phyloP scores from a whole-genome alignment of 2,797 vertebrate species.

The Enteromius fasciolatus region DNA sequence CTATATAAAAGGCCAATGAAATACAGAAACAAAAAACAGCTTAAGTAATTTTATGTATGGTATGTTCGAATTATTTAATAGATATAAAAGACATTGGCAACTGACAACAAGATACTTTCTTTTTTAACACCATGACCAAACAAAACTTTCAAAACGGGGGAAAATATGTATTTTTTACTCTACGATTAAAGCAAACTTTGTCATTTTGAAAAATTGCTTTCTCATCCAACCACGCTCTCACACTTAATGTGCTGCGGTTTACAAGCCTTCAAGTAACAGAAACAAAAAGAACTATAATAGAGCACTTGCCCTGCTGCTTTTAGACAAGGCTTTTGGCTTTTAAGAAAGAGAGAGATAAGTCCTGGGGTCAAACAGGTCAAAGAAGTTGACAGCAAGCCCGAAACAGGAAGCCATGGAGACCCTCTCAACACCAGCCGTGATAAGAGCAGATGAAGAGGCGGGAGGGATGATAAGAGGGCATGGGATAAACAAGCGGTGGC shows the following conservation, averaged over 20 bases:
- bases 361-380: conserved; percentile 54
- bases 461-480: conserved; percentile 59
- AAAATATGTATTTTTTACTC: too few species aligned
- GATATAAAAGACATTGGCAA: not conserved
- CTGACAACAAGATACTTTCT: not conserved
- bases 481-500: conserved; percentile 54
- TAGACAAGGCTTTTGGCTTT: conserved; percentile 54
- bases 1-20: not conserved
- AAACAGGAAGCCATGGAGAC: conserved; percentile 50
- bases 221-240: not conserved
- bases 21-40: not conserved
- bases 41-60: not conserved
- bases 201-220: not conserved
- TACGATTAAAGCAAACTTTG: not conserved
- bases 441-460: conserved; percentile 64
- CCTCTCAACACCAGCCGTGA: conserved; percentile 55
- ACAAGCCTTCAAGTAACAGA: conserved; percentile 41
- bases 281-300: conserved; percentile 25
- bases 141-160: not conserved
- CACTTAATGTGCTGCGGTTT: conserved; percentile 1
- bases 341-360: conserved; percentile 62
- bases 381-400: conserved; percentile 55
- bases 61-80: not conserved
- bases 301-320: conserved; percentile 38
- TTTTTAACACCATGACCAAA: not conserved